Evolutionary conservation across 2,888 invertebrate species (phyloP), one percentile per base, ranked within the genome.

Genomic region (Sarcophaga rosellei): DNA sequence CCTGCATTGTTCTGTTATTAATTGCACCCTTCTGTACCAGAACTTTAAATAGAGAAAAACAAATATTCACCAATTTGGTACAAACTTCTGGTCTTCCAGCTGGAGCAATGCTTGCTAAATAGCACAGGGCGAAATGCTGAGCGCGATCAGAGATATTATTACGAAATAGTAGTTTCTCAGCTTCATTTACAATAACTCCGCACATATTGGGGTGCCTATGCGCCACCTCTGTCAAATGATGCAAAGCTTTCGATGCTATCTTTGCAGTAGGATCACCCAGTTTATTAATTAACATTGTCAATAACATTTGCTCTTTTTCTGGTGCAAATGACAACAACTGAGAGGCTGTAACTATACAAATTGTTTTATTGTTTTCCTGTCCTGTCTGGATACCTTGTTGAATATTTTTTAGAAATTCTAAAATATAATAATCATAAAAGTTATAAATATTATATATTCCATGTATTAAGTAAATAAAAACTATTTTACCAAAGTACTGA

Each of bases 41-140:
- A 72, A 98, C 97, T 94, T 98, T 98, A 94, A 99, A 99, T 92
- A 99, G 98, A 0, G 97, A 96, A 92, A 99, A 98, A 93, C 99
- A 99, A 73, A 99, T 96, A 88, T 96, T 95, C 66, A 99, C 97
- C 53, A 99, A 94, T 89, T 95, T 96, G 88, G 96, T 95, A 0
- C 99, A 98, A 20, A 98, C 95, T 88, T 97, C 97, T 4, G 96
- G 95, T 78, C 95, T 95, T 8, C 95, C 95, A 61, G 98, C 94
- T 0, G 92, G 91, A 86, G 95, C 95, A 91, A 98, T 96, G 92
- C 98, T 97, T 69, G 97, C 96, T 53, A 99, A 94, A 92, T 98
- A 97, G 91, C 99, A 99, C 5, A 99, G 94, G 0, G 97, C 97
- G 93, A 99, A 99, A 92, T 98, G 98, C 92, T 99, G 99, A 0